Evolutionary conservation across 2,888 invertebrate genomes (phyloP).

Genomic region (Didymodactylos carnosus): DNA sequence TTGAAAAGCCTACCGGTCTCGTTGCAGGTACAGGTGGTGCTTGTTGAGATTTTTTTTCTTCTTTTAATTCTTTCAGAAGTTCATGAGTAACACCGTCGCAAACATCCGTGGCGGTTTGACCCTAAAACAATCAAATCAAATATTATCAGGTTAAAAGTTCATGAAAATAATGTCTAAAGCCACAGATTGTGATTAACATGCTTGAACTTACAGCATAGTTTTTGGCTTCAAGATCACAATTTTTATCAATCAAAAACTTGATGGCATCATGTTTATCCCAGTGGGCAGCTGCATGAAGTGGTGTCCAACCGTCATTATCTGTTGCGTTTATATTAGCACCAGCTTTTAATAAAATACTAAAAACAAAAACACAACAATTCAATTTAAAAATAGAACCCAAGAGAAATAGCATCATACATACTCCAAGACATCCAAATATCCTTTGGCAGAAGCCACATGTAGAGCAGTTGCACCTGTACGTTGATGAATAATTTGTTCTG

Average conservation of each 20-base stretch:
- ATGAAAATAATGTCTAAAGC: background rate
- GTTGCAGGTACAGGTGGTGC: no score
- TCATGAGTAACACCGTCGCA: slow-evolving; percentile 49
- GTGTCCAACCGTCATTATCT: slow-evolving; percentile 95
- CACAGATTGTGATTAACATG: no score
- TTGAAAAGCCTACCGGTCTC: no score
- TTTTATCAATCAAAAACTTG: slow-evolving; percentile 59
- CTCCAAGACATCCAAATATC: slow-evolving; percentile 68
- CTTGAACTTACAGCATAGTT: slow-evolving; percentile 57
- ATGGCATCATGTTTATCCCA: slow-evolving; percentile 80
- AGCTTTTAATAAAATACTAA: slow-evolving; percentile 55
- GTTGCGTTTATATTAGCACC: slow-evolving; percentile 67
- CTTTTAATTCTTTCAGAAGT: background rate
- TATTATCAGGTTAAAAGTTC: background rate
- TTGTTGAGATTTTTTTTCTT: background rate
- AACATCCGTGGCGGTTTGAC: slow-evolving; percentile 76
- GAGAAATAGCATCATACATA: slow-evolving; percentile 18
- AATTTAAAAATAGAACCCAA: background rate
- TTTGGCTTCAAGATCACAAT: slow-evolving; percentile 53
- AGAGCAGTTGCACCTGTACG: slow-evolving; percentile 86
- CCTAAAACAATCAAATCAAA: slow-evolving; percentile 41
- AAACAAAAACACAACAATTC: background rate
- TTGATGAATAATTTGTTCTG: slow-evolving; percentile 43
- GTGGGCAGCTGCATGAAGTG: slow-evolving; percentile 88
- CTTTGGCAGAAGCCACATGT: slow-evolving; percentile 93